Evolutionary conservation across 2,113 vertebrate species (phyloP).

Genomic region (Campylorhamphus procurvoides): DNA sequence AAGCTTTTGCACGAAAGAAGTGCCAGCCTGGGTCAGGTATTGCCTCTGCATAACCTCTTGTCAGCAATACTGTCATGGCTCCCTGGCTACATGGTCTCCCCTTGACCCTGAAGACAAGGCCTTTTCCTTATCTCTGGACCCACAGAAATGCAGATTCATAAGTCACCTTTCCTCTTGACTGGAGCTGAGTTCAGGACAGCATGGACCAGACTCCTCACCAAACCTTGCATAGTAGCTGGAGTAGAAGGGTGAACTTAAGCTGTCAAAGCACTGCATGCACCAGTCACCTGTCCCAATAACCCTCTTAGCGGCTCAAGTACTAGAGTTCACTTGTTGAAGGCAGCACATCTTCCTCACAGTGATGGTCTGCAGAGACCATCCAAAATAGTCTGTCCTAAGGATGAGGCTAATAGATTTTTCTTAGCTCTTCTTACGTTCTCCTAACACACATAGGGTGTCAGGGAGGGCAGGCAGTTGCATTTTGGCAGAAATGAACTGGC

Average conservation of each 20-base stretch:
- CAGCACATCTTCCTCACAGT: neutral
- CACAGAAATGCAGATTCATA: neutral
- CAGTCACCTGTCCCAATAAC: fast-evolving
- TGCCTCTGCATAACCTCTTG: fast-evolving
- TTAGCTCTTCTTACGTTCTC: neutral
- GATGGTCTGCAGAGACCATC: neutral
- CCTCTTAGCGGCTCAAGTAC: neutral
- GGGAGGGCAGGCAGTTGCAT: neutral
- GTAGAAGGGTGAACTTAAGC: neutral
- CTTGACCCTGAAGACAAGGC: fast-evolving
- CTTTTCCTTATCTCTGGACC: neutral
- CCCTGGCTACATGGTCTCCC: neutral
- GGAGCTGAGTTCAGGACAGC: neutral
- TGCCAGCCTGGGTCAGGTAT: fast-evolving
- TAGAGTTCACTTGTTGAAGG: fast-evolving
- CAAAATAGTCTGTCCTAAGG: neutral
- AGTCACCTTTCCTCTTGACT: neutral
- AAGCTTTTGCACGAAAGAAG: neutral
- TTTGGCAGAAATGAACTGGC: fast-evolving
- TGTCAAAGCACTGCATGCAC: neutral
- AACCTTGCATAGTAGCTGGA: fast-evolving
- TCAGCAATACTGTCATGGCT: neutral
- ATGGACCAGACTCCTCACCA: fast-evolving
- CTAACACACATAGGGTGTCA: neutral
- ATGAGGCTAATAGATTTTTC: neutral